Conservation (phyloP, 2,888 invertebrate genomes). For the Heteromyza rotundicornis region DNA sequence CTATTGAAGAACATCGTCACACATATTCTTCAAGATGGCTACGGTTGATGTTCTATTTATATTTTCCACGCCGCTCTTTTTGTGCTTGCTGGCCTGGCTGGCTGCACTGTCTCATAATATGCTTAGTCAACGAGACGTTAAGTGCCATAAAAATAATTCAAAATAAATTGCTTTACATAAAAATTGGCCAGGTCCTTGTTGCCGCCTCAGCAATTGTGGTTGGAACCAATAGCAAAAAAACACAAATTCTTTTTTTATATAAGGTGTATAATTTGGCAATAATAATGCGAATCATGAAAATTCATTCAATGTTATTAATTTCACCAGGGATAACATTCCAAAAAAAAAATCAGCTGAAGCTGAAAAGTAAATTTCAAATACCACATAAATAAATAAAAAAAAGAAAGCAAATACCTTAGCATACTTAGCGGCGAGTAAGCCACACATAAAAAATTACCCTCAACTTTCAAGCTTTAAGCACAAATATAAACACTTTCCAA, state of each 20-base stretch:
- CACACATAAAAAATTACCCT: conserved; percentile 49
- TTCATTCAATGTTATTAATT: conserved; percentile 54
- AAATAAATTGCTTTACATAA: conserved; percentile 62
- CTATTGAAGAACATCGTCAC: background rate
- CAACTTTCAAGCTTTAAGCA: conserved; percentile 16
- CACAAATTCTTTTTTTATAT: conserved; percentile 44
- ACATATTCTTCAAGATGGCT: background rate
- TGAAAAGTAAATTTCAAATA: background rate
- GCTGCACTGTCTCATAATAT: background rate
- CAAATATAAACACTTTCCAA: conserved; percentile 21
- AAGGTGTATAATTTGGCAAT: conserved; percentile 62
- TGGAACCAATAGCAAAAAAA: too few species aligned
- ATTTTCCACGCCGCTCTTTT: too few species aligned
- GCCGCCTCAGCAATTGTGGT: conserved; percentile 14
- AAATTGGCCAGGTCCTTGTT: conserved; percentile 44
- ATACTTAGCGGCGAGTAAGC: conserved; percentile 18
- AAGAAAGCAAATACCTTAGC: background rate
- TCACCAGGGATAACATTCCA: conserved; percentile 38
- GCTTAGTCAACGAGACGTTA: conserved; percentile 44
- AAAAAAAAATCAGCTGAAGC: too few species aligned
- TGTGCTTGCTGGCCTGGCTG: background rate
- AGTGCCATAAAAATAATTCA: conserved; percentile 63
- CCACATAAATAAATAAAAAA: conserved; percentile 5
- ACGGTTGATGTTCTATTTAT: too few species aligned
- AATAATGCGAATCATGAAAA: conserved; percentile 62